Conservation (phyloP, 2,888 invertebrate species). For the Melieria omissa region DNA sequence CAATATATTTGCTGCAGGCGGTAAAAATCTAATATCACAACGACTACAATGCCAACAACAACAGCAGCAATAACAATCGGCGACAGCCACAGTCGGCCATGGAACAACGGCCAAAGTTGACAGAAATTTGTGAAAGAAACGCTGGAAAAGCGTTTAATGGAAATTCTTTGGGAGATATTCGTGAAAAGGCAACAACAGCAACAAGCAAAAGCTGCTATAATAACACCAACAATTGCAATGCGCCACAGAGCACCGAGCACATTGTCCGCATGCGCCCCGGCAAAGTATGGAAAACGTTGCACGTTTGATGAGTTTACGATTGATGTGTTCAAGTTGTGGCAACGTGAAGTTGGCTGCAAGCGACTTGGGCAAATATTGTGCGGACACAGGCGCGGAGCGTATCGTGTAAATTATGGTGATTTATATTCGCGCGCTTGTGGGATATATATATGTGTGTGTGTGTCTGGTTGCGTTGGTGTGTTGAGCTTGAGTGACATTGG, state of each 20-base stretch:
- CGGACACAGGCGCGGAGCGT: not conserved
- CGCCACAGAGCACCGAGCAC: not conserved
- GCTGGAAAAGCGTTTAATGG: constrained; percentile 32
- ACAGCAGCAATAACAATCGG: not conserved
- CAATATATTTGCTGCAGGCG: constrained; percentile 19
- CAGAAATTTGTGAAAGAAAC: constrained; percentile 15
- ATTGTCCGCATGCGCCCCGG: not conserved
- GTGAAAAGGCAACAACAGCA: not conserved
- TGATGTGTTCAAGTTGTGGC: constrained; percentile 22
- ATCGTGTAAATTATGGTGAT: constrained; percentile 37
- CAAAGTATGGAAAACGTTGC: constrained; percentile 19
- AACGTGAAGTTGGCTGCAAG: not conserved
- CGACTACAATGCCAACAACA: not conserved
- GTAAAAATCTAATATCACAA: constrained; percentile 17
- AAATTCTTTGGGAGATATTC: constrained; percentile 31
- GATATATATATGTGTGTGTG: not conserved
- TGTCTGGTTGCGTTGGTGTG: no score
- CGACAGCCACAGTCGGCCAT: not conserved
- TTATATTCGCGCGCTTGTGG: not conserved
- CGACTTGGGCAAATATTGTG: not conserved
- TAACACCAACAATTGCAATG: constrained; percentile 11
- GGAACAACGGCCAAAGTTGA: not conserved
- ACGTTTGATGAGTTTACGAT: constrained; percentile 39
- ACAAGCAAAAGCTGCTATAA: not conserved
- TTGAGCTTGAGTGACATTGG: no score